Percentiles rank a stretch among this genome's conserved stretches.
These are phyloP conservation scores for Lasius fuliginosus DNA, from an alignment of 2,888 invertebrate species.

Conservation along the genomic window DNA sequence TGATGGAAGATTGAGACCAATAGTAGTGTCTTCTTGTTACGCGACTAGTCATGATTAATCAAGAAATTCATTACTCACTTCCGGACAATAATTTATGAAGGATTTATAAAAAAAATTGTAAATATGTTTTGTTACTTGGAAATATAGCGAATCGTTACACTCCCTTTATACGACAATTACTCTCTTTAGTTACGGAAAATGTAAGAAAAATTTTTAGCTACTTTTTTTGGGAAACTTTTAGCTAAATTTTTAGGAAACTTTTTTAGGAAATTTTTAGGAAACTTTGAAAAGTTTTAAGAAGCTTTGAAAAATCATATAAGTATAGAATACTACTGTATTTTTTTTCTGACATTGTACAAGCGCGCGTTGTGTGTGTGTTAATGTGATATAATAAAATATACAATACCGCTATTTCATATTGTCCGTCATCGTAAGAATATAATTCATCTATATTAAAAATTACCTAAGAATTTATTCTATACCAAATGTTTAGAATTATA, in stretches of 20 bases:
- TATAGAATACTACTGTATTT: neutral
- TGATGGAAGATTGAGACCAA: constrained; percentile 20
- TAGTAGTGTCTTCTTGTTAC: neutral
- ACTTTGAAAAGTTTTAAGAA: neutral
- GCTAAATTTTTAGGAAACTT: neutral
- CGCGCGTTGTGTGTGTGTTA: neutral
- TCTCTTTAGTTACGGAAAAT: neutral
- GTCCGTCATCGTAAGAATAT: neutral
- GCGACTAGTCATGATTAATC: neutral
- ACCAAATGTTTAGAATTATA: neutral
- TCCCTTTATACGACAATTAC: neutral
- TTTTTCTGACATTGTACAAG: neutral
- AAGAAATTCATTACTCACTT: neutral
- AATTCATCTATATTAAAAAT: neutral
- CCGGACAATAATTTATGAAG: neutral
- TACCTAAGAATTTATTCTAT: neutral
- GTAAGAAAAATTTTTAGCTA: neutral
- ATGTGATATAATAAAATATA: neutral
- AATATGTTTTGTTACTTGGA: constrained; percentile 11
- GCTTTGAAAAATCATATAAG: neutral
- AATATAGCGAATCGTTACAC: neutral
- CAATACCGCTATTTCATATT: neutral
- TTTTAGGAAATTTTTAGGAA: neutral
- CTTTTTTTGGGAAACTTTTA: neutral
- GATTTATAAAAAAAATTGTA: constrained; percentile 11